Evolutionary conservation across 2,113 vertebrate species (phyloP).

Genomic region (Arenaria interpres): DNA sequence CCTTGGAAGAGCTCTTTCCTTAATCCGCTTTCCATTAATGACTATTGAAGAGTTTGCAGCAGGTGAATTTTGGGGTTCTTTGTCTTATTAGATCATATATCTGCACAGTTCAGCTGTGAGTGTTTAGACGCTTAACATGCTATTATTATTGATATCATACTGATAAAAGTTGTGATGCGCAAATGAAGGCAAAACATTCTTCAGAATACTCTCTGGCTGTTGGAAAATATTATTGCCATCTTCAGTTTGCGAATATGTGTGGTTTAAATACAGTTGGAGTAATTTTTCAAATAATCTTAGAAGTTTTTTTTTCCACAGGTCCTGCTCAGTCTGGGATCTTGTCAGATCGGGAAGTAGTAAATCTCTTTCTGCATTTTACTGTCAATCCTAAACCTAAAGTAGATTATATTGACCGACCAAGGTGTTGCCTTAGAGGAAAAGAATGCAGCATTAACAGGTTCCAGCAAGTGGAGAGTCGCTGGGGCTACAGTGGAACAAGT

Average conservation of each 20-base stretch:
- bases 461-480: slow-evolving; percentile 96
- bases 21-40: slow-evolving; percentile 95
- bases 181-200: neutral
- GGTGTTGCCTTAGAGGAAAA: slow-evolving; percentile 92
- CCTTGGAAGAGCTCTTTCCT: slow-evolving; percentile 89
- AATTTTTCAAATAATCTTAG: neutral
- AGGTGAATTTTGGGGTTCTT: slow-evolving; percentile 72
- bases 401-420: slow-evolving; percentile 90
- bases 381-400: slow-evolving; percentile 95
- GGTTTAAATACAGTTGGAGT: neutral
- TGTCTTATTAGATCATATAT: neutral
- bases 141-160: neutral
- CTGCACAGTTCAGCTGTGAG: neutral
- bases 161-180: neutral
- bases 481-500: slow-evolving; percentile 95
- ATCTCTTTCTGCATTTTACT: slow-evolving; percentile 95
- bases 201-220: neutral
- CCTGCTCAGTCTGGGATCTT: slow-evolving; percentile 95
- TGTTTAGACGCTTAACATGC: neutral
- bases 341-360: slow-evolving; percentile 92
- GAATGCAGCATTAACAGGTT: slow-evolving; percentile 93
- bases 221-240: neutral
- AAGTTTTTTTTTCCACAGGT: slow-evolving; percentile 80
- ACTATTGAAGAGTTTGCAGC: slow-evolving; percentile 94
- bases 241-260: neutral